Evolutionary conservation across 2,113 vertebrate species (phyloP).

Genomic region (Lathamus discolor): DNA sequence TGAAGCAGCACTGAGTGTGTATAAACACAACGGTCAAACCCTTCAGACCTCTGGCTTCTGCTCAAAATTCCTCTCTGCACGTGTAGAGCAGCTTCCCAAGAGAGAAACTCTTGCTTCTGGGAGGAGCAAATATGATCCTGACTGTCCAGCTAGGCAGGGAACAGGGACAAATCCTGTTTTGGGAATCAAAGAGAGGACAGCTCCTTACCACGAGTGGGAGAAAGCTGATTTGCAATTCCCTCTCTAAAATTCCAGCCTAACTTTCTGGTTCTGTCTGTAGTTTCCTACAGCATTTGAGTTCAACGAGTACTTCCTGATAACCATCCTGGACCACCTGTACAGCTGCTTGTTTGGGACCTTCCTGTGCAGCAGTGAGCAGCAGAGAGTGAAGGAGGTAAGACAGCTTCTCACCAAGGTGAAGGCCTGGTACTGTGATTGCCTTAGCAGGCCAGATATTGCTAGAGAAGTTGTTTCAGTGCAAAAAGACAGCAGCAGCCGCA

Average conservation of each 20-base stretch:
- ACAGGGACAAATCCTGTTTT: not conserved
- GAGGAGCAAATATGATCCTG: not conserved
- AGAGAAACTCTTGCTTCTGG: not conserved
- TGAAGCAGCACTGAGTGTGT: not conserved
- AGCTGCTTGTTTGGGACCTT: conserved; percentile 98
- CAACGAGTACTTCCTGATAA: conserved; percentile 94
- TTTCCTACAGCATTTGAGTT: conserved; percentile 98
- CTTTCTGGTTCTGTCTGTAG: conserved; percentile 69
- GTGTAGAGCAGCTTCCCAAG: conserved; percentile 13
- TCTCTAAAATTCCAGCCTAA: not conserved
- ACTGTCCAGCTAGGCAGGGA: not conserved
- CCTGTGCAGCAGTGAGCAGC: conserved; percentile 94
- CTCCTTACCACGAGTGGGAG: not conserved
- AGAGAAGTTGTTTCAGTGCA: not conserved
- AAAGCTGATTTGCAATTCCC: not conserved
- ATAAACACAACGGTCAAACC: not conserved
- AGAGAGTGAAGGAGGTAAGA: conserved; percentile 89
- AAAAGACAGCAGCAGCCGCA: not conserved
- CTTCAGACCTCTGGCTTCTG: conserved; percentile 7
- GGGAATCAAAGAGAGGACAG: not conserved
- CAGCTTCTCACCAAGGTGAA: not conserved
- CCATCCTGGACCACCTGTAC: conserved; percentile 94
- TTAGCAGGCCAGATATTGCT: not conserved
- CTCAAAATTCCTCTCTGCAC: conserved; percentile 19
- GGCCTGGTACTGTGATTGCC: not conserved